A percentile compares a stretch with the other conserved stretches of the same genome.
phyloP scores from a whole-genome alignment of 2,113 vertebrate genomes.

The Eonycteris spelaea region DNA sequence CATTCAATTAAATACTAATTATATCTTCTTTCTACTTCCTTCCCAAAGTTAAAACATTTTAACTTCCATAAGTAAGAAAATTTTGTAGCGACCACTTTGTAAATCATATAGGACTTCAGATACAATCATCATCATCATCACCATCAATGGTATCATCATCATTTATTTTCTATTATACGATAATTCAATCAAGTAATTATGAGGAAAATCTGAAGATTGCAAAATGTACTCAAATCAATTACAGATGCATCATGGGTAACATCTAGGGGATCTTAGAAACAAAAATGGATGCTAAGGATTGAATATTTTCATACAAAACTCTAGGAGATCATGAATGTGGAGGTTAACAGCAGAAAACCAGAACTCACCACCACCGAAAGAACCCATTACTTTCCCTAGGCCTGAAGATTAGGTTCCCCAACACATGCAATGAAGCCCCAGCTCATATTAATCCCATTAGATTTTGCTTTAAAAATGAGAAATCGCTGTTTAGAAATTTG shows the following conservation, averaged over 20 bases:
- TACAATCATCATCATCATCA: background rate
- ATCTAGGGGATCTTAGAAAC: background rate
- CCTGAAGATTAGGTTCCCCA: background rate
- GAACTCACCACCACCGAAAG: background rate
- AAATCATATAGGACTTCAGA: background rate
- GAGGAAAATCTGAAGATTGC: background rate
- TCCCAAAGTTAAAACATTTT: background rate
- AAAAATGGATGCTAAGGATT: background rate
- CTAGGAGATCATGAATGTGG: background rate
- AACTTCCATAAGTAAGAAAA: conserved; percentile 11
- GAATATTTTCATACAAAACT: background rate
- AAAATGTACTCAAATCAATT: background rate
- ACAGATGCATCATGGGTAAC: background rate
- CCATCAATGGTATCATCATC: background rate
- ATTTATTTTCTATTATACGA: background rate
- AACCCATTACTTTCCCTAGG: background rate
- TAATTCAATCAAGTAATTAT: background rate
- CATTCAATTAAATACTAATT: conserved; percentile 18
- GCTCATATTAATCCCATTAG: background rate
- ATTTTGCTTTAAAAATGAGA: background rate
- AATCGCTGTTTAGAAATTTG: background rate
- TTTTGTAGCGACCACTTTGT: background rate
- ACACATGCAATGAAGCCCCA: background rate
- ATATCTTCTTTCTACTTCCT: background rate
- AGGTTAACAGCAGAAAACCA: background rate